Percentiles rank a stretch among this genome's conserved stretches.
phyloP scores from a whole-genome alignment of 2,888 invertebrate genomes.

The Caenorhabditis macrosperma region DNA sequence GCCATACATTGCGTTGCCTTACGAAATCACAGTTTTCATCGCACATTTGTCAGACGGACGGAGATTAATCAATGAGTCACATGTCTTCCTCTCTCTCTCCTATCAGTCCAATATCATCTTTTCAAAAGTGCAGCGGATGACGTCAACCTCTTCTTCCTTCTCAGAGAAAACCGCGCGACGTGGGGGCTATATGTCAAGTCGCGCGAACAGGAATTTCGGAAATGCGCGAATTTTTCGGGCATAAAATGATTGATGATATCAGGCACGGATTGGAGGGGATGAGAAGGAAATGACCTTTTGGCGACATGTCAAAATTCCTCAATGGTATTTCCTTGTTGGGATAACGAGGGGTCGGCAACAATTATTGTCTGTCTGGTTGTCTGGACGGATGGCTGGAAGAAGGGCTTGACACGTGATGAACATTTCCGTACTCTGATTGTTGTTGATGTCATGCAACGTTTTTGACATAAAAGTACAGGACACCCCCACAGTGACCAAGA shows the following conservation, averaged over 20 bases:
- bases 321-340: not conserved
- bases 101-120: not conserved
- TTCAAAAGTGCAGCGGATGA: slow-evolving; percentile 32
- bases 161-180: not conserved
- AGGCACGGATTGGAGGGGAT: not conserved
- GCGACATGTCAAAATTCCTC: not conserved
- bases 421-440: too few species aligned
- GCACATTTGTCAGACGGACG: not conserved
- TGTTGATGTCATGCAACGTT: too few species aligned
- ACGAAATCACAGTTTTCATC: not conserved
- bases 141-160: slow-evolving; percentile 16
- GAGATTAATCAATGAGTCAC: slow-evolving; percentile 35
- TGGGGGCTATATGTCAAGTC: slow-evolving; percentile 30
- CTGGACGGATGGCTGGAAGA: too few species aligned
- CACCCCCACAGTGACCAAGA: too few species aligned
- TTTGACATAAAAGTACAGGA: too few species aligned
- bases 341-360: not conserved
- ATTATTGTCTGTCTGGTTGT: not conserved
- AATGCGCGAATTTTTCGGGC: slow-evolving; percentile 40
- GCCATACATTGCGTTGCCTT: too few species aligned
- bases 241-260: slow-evolving; percentile 25
- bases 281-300: slow-evolving; percentile 25
- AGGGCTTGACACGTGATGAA: too few species aligned
- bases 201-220: slow-evolving; percentile 51
- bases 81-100: not conserved